Conservation (phyloP, 2,797 vertebrate genomes). For the Gastrophryne carolinensis region DNA sequence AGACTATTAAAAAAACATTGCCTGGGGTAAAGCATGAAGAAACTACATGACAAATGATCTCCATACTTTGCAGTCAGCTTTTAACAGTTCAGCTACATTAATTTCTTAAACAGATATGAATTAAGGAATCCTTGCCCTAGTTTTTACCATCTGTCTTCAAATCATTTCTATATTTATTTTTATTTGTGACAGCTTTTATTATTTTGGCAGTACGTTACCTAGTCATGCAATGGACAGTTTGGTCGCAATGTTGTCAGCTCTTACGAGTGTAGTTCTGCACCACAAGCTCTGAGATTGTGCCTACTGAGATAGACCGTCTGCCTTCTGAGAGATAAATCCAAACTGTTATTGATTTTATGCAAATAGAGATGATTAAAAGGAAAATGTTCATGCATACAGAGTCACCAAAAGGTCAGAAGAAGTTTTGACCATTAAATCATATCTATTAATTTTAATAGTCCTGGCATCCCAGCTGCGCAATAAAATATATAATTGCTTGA, state of each 20-base stretch:
- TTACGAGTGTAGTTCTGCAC: constrained; percentile 22
- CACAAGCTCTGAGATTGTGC: constrained; percentile 36
- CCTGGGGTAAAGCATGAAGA: too few relatives aligned
- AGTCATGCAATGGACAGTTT: constrained; percentile 16
- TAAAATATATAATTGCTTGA: constrained; percentile 36
- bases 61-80: too few relatives aligned
- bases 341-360: constrained; percentile 44
- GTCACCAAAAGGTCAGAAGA: constrained; percentile 43
- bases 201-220: neutral
- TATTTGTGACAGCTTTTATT: constrained; percentile 18
- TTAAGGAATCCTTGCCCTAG: too few relatives aligned
- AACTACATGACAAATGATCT: too few relatives aligned
- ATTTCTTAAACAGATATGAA: too few relatives aligned
- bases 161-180: constrained; percentile 2
- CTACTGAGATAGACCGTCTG: constrained; percentile 45
- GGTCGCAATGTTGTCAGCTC: constrained; percentile 35
- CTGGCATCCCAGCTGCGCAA: constrained; percentile 23
- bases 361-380: constrained; percentile 39
- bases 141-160: too few relatives aligned
- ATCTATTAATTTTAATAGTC: constrained; percentile 30
- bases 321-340: constrained; percentile 41
- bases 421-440: constrained; percentile 36
- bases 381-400: constrained; percentile 7
- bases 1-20: too few relatives aligned
- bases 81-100: too few relatives aligned